Evolutionary conservation across 1,140 invertebrate species (phyloP).

Genomic region (Teleogryllus occipitalis): DNA sequence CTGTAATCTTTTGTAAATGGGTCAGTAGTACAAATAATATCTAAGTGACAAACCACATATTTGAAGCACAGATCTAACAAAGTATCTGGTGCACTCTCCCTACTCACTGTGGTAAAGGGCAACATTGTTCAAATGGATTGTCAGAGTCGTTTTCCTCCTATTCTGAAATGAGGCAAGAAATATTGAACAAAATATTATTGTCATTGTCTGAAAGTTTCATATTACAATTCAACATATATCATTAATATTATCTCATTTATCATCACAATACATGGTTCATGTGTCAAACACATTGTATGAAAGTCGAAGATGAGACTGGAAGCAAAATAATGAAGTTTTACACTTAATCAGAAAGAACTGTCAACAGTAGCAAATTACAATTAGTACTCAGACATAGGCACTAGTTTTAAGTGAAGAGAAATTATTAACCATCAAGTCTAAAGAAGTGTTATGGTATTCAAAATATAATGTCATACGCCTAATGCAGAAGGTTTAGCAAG

Average conservation of each 20-base stretch:
- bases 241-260: not conserved
- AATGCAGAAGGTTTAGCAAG: not conserved
- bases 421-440: no score
- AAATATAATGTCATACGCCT: not conserved
- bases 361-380: not conserved
- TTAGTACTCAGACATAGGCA: no score
- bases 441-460: not conserved
- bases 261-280: not conserved
- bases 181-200: not conserved
- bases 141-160: not conserved
- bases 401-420: no score
- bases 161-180: not conserved
- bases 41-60: constrained; percentile 53
- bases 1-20: constrained; percentile 33
- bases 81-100: constrained; percentile 32
- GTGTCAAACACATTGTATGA: not conserved
- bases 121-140: constrained; percentile 16
- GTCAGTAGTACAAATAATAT: constrained; percentile 44
- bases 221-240: not conserved
- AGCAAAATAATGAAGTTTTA: not conserved
- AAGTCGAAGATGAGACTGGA: not conserved
- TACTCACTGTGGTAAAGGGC: constrained; percentile 18
- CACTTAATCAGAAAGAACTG: not conserved
- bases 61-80: constrained; percentile 54
- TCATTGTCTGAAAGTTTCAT: not conserved